Evolutionary conservation across 2,113 vertebrate species (phyloP).

Genomic region (Vimba vimba): DNA sequence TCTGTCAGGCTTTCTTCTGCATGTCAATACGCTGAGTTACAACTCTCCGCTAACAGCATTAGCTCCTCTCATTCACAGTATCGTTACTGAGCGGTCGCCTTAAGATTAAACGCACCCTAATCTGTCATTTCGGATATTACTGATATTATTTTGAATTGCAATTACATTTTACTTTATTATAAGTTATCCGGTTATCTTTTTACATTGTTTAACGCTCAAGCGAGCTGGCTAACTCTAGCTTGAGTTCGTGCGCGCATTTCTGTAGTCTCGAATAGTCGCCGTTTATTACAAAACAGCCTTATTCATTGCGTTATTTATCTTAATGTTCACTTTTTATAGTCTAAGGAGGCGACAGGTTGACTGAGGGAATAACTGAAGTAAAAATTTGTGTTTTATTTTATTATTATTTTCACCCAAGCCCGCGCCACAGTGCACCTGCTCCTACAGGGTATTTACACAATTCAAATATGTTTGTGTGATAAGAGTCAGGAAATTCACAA

Average conservation of each 20-base stretch:
- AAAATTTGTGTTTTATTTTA: not conserved
- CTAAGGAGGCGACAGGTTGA: not conserved
- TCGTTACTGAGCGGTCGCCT: not conserved
- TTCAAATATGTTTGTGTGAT: not conserved
- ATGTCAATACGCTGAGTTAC: not conserved
- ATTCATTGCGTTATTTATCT: not conserved
- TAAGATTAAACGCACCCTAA: not conserved
- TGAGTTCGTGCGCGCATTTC: not conserved
- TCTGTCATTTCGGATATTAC: not conserved
- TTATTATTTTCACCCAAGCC: no score
- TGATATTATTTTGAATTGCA: not conserved
- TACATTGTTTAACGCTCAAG: not conserved
- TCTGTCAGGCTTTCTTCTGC: conserved; percentile 35
- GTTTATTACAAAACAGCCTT: not conserved
- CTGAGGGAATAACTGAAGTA: not conserved
- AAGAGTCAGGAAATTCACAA: not conserved
- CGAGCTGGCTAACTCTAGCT: conserved; percentile 21
- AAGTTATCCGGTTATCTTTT: not conserved
- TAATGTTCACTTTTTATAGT: not conserved
- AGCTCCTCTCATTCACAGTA: conserved; percentile 19
- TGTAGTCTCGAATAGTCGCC: not conserved
- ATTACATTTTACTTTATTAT: not conserved
- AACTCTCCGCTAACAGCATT: conserved; percentile 35
- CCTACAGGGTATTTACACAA: not conserved
- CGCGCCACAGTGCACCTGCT: not conserved